Evolutionary conservation across 1,140 invertebrate genomes (phyloP), one percentile per base, ranked within the genome.

Genomic region (Galleria mellonella): DNA sequence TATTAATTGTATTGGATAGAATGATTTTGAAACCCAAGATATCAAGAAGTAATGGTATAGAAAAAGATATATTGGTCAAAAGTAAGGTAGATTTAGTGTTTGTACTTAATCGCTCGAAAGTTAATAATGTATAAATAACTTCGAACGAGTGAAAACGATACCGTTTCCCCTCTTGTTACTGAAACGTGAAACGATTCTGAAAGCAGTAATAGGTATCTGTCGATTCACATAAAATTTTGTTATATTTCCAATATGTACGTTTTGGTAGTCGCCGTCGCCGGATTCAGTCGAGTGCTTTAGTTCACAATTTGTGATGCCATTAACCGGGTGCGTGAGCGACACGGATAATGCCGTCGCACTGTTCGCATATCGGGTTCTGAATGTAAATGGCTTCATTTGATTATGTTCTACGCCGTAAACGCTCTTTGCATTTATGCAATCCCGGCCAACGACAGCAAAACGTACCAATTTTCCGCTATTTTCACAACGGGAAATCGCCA

Each of bases 341-440:
- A 75, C 29, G 50, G 38, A 45, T 51, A 63, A 37, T 69, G 54
- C 55, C 37, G 38, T 35, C 41, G 56, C 43, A 14, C 57, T 44
- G 47, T 47, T 72, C 61, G 49, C 53, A 57, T 61, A 60, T 58
- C 62, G 49, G 54, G 55, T 52, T 60, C 59, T 76, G 79, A 83
- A 83, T 83, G 72, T 73, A 75, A 83, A 83, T 78, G 68, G 75
- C 75, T 83, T 81, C 74, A 83, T 81, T 81, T 83, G 69, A 74
- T 78, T 81, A 75, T 75, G 65, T 73, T 75, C 62, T 56, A 56
- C 58, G 62, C 55, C 48, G 67, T 73, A 70, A 83, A 79, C 62
- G 70, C 51, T 78, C 71, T 74, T 71, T 69, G 70, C 59, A 68
- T 81, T 83, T 79, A 78, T 81, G 76, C 66, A 70, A 72, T 68